Evolutionary conservation across 2,113 vertebrate species (phyloP).

Genomic region (Pterophyllum scalare): DNA sequence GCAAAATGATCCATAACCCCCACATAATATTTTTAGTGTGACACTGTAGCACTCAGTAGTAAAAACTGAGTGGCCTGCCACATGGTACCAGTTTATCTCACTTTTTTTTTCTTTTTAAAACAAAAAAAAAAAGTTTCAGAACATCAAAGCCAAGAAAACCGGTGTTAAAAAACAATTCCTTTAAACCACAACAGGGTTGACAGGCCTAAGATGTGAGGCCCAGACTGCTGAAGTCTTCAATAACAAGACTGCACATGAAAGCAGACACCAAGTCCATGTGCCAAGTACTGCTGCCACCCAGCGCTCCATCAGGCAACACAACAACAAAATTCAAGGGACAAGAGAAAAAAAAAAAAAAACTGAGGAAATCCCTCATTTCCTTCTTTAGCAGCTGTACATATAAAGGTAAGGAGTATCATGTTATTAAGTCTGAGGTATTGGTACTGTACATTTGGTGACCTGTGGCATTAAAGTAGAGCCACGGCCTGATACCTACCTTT

Average conservation of each 20-base stretch:
- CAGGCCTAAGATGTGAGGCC: not conserved
- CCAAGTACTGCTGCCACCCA: constrained; percentile 11
- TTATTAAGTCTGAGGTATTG: not conserved
- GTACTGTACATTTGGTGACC: not conserved
- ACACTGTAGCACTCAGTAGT: constrained; percentile 9
- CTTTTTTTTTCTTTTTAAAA: too few relatives aligned
- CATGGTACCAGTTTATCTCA: not conserved
- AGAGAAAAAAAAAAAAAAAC: too few relatives aligned
- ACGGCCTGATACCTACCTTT: constrained; percentile 51
- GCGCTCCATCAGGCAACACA: constrained; percentile 9
- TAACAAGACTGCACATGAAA: not conserved
- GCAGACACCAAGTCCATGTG: constrained; percentile 7
- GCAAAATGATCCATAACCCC: not conserved
- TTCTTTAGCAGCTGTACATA: not conserved
- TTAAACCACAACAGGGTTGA: not conserved
- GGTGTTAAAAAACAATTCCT: not conserved
- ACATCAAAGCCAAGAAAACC: not conserved
- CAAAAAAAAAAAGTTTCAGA: not conserved
- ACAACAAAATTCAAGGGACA: not conserved
- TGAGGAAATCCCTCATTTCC: not conserved
- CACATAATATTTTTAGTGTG: not conserved
- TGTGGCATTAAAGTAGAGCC: not conserved
- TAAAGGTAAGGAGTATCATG: too few relatives aligned
- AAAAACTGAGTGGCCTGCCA: constrained; percentile 24
- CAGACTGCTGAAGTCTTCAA: not conserved